Percentiles rank a stretch among this genome's conserved stretches.
phyloP scores from a whole-genome alignment of 2,113 vertebrate genomes.

The Urocolius indicus region DNA sequence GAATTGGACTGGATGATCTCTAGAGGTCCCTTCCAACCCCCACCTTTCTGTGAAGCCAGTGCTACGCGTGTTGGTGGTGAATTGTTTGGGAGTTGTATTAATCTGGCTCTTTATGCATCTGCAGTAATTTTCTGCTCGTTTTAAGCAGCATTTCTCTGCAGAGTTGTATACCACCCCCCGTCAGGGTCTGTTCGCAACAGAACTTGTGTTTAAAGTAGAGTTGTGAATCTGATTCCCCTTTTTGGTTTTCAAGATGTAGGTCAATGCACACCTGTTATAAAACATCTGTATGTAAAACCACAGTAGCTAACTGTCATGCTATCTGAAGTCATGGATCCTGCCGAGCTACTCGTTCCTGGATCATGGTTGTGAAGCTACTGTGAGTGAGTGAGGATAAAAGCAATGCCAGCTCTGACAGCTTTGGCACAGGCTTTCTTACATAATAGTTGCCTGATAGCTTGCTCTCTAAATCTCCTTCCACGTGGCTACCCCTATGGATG shows the following conservation, averaged over 20 bases:
- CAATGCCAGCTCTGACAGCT: background rate
- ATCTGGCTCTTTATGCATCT: background rate
- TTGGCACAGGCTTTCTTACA: background rate
- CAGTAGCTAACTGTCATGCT: background rate
- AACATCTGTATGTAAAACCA: background rate
- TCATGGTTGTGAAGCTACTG: background rate
- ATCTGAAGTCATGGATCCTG: background rate
- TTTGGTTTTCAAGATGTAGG: background rate
- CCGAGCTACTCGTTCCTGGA: background rate
- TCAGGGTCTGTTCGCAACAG: background rate
- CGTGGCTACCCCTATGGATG: background rate
- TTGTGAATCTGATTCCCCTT: background rate
- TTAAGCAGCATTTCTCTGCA: background rate
- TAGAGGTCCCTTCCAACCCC: too few relatives aligned
- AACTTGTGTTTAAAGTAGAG: background rate
- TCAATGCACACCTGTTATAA: background rate
- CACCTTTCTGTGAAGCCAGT: background rate
- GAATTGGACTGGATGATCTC: too few relatives aligned
- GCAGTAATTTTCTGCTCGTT: slow-evolving; percentile 15
- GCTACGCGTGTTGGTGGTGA: background rate
- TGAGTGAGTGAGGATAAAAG: background rate
- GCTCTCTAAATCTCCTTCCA: background rate
- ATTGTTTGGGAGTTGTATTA: background rate
- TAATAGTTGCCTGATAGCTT: background rate
- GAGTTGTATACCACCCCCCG: slow-evolving; percentile 1